A percentile compares a stretch with the other conserved stretches of the same genome.
Conservation (phyloP, 2,888 invertebrate genomes). For the Parelbella ahira region DNA sequence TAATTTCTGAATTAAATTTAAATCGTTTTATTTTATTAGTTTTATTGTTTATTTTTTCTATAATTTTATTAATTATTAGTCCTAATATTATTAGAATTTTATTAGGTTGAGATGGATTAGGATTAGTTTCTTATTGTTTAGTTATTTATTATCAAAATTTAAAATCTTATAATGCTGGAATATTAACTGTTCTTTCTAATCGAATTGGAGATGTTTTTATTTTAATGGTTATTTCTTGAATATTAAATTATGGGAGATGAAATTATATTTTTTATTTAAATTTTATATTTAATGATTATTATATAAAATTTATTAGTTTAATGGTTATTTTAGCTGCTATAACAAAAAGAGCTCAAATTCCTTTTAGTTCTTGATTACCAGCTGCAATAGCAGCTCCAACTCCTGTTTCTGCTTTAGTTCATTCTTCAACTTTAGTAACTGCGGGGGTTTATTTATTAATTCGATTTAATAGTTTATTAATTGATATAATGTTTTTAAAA, state of each 20-base stretch:
- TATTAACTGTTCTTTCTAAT: constrained; percentile 86
- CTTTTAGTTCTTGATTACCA: constrained; percentile 88
- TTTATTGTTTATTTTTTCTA: constrained; percentile 83
- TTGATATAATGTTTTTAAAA: constrained; percentile 54
- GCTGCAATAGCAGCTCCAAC: constrained; percentile 89
- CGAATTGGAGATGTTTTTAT: constrained; percentile 86
- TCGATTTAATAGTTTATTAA: constrained; percentile 82
- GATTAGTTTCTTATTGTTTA: constrained; percentile 85
- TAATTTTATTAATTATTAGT: constrained; percentile 84
- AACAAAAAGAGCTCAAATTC: constrained; percentile 90
- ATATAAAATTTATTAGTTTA: constrained; percentile 59
- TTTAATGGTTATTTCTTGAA: constrained; percentile 81
- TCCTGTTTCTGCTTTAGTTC: constrained; percentile 62
- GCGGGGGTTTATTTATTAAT: constrained; percentile 87
- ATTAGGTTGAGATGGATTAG: constrained; percentile 87
- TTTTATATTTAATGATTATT: constrained; percentile 64
- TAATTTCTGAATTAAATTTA: constrained; percentile 77
- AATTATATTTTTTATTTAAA: constrained; percentile 78
- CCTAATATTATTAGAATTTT: constrained; percentile 86
- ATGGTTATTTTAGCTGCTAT: constrained; percentile 80
- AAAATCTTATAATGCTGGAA: constrained; percentile 85
- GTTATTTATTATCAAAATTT: constrained; percentile 86
- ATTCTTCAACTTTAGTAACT: constrained; percentile 89
- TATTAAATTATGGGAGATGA: constrained; percentile 77
- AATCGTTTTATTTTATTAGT: constrained; percentile 84